phyloP scores from a whole-genome alignment of 2,888 invertebrate genomes.

The Gibbula magus region DNA sequence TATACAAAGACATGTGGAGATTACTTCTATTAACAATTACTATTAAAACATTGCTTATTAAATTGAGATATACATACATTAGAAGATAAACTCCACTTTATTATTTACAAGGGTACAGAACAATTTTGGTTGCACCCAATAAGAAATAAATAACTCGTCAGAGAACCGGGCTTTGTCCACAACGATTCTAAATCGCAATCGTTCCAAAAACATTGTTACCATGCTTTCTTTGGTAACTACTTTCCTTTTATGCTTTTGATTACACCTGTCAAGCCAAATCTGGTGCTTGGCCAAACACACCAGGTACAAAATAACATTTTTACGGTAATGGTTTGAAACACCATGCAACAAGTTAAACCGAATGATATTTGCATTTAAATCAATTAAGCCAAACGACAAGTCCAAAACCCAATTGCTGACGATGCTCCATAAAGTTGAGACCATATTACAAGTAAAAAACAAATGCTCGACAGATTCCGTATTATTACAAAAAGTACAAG shows the following conservation, averaged over 20 bases:
- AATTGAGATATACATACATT: too few species aligned
- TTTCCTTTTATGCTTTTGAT: neutral
- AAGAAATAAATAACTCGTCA: too few species aligned
- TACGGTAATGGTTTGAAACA: too few species aligned
- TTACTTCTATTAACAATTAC: too few species aligned
- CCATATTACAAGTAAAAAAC: neutral
- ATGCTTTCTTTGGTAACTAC: neutral
- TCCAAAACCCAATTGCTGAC: slow-evolving; percentile 4
- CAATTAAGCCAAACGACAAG: neutral
- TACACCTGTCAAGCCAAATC: too few species aligned
- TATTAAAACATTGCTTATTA: too few species aligned
- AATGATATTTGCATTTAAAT: neutral
- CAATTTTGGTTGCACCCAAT: too few species aligned
- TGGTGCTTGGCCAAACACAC: too few species aligned
- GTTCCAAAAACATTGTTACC: neutral
- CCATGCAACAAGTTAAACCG: neutral
- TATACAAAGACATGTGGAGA: too few species aligned
- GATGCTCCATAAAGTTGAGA: neutral
- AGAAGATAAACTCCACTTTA: too few species aligned
- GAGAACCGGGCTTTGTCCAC: neutral
- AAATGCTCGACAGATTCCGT: neutral
- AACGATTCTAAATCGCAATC: neutral
- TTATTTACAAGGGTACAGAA: too few species aligned
- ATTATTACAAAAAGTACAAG: neutral
- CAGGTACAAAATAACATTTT: too few species aligned